Base-by-base conservation (phyloP, 2,888 invertebrate genomes). In the Drosophila imparisetae region DNA sequence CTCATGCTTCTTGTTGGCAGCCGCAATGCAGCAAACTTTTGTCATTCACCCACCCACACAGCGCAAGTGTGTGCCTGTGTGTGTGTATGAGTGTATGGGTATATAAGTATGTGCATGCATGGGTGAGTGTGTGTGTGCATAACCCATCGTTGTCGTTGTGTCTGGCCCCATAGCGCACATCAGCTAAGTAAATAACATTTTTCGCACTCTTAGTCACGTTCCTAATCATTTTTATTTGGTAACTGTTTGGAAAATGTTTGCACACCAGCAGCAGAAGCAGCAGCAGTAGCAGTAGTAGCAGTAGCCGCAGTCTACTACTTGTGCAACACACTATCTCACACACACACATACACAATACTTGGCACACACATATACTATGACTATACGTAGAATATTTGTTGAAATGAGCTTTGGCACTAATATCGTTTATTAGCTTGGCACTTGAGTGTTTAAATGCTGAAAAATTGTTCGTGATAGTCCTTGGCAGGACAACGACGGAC, bases 161-260 rank as follows among this genome's bases (percentile, higher is more conserved):
- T 74, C 81, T 83, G 81, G 77, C 71, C 73, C 78, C 76, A 87
- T 57, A 78, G 83, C 83, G 79, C 86, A 83, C 83, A 80, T 79
- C 76, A 83, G 86, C 76, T 83, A 78, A 83, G 81, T 81, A 87
- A 87, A 87, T 87, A 87, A 88, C 82, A 82, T 83, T 83, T 86
- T 88, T 89, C 88, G 87, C 88, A 90, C 90, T 90, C 91, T 91
- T 91, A 91, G 91, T 91, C 91, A 91, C 91, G 91, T 91, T 90
- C 90, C 91, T 91, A 91, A 91, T 91, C 90, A 91, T 91, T 91
- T 91, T 89, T 90, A 90, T 90, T 90, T 89, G 90, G 85, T 86
- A 83, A 88, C 90, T 89, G 83, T 83, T 82, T 87, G 86, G 81
- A 83, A 85, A 89, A 79, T 83, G 85, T 85, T 85, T 85, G 86